phyloP scores from a whole-genome alignment of 2,113 vertebrate genomes.

The Colossoma macropomum region DNA sequence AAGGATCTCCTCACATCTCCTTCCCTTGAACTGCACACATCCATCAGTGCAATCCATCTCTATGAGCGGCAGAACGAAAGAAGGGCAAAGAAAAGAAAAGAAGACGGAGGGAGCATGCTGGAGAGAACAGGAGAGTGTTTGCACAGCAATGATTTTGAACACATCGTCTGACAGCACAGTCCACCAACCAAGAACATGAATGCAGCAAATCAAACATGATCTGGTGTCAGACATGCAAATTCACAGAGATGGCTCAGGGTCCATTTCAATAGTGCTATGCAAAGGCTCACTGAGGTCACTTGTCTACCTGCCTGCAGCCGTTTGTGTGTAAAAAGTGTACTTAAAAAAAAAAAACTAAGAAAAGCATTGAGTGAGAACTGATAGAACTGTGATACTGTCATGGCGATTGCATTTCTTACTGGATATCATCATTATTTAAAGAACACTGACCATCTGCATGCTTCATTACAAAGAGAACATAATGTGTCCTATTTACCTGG shows the following conservation, averaged over 20 bases:
- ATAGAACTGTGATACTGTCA: too few relatives aligned
- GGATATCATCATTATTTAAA: too few relatives aligned
- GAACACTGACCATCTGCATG: too few relatives aligned
- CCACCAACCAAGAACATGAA: neutral
- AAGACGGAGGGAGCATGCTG: neutral
- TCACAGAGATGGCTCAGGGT: neutral
- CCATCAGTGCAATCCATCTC: conserved; percentile 38
- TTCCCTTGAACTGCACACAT: conserved; percentile 24
- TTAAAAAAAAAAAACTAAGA: neutral
- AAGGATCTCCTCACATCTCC: conserved; percentile 29
- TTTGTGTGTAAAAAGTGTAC: neutral
- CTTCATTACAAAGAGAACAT: too few relatives aligned
- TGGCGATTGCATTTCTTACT: too few relatives aligned
- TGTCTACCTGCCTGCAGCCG: neutral
- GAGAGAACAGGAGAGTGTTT: neutral
- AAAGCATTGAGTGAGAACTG: neutral
- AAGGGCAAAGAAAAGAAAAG: neutral
- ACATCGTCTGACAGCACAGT: neutral
- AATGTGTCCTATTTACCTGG: too few relatives aligned
- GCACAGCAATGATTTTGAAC: neutral
- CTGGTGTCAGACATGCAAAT: neutral
- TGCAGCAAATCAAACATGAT: neutral
- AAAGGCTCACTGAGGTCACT: neutral
- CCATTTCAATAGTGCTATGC: neutral
- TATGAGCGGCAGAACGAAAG: conserved; percentile 3